Conservation (phyloP, 1,140 invertebrate species). For the Oryzaephilus surinamensis region DNA sequence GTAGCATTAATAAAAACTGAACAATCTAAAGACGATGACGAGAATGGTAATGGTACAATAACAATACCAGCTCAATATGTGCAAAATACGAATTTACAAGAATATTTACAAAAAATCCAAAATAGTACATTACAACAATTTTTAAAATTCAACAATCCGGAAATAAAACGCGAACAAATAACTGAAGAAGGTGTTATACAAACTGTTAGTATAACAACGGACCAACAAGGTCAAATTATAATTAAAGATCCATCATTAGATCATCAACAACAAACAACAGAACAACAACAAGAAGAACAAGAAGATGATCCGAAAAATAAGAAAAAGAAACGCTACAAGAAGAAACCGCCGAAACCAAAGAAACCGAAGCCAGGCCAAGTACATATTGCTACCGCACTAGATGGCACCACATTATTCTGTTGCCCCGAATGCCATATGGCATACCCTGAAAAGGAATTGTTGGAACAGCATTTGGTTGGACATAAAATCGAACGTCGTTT, state of each 20-base stretch:
- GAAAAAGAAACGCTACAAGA: conserved; percentile 69
- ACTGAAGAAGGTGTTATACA: conserved; percentile 31
- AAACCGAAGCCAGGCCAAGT: conserved; percentile 54
- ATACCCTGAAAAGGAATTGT: conserved; percentile 61
- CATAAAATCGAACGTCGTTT: conserved; percentile 66
- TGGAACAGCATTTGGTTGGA: conserved; percentile 62
- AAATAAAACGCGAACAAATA: conserved; percentile 40
- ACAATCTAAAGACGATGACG: conserved; percentile 27
- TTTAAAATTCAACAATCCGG: conserved; percentile 47
- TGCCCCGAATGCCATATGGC: conserved; percentile 72
- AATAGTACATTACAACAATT: conserved; percentile 42
- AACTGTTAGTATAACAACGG: conserved; percentile 15
- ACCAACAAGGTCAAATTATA: conserved; percentile 12
- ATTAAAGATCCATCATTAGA: too few species aligned
- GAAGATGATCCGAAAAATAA: conserved; percentile 42
- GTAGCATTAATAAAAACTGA: conserved; percentile 45
- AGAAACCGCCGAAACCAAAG: conserved; percentile 62
- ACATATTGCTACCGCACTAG: conserved; percentile 56
- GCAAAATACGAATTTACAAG: conserved; percentile 39
- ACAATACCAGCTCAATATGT: conserved; percentile 30
- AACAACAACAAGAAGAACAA: not conserved
- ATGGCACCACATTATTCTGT: conserved; percentile 62
- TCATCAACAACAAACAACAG: too few species aligned
- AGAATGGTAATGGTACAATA: conserved; percentile 18
- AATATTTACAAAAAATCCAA: conserved; percentile 35